Base-by-base conservation (phyloP, 1,140 invertebrate species). In the Drosophila busckii region DNA sequence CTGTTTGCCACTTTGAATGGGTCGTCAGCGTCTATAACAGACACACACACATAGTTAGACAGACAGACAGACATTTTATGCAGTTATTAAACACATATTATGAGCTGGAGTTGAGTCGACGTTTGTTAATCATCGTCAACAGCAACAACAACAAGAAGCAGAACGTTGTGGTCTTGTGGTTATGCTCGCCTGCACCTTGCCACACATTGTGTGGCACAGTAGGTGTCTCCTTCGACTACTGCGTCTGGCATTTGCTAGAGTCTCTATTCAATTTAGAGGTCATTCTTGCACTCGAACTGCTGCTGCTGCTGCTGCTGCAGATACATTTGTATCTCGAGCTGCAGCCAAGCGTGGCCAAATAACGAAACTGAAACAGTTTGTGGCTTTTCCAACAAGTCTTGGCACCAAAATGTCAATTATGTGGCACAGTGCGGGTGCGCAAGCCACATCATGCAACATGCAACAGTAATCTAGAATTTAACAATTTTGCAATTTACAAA, bases 331-430 rank as follows among this genome's bases (percentile, higher is more conserved):
- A 29, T 59, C 45, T 69, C 35, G 62, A 42, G 56, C 56, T 78
- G 71, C 73, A 78, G 53, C 71, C 40, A 70, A 71, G 73, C 73
- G 64, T 64, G 53, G 54, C 42, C 69, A 62, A 62, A 71, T 64
- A 42, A 44, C 26, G 12, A 63, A 64, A 64, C 75, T 73, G 40
- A 78, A 78, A 69, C 73, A 58, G 63, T 80, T 78, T 78, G 73
- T 68, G 73, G 68, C 82, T 65, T 61, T 65, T 80, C n/a, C n/a
- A n/a, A n/a, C n/a, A n/a, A n/a, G n/a, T 80, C 73, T 80, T 78
- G 73, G 73, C 73, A 68, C 73, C 67, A 73, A 78, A 78, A 78
- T 78, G 73, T 78, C 73, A 78, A 78, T 78, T 80, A 78, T 73
- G 59, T 65, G 55, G 59, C 45, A 49, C 31, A 32, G 22, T 40